These are phyloP conservation scores for Silurus lanzhouensis DNA, from an alignment of 2,797 vertebrate genomes.

Conservation along the genomic window DNA sequence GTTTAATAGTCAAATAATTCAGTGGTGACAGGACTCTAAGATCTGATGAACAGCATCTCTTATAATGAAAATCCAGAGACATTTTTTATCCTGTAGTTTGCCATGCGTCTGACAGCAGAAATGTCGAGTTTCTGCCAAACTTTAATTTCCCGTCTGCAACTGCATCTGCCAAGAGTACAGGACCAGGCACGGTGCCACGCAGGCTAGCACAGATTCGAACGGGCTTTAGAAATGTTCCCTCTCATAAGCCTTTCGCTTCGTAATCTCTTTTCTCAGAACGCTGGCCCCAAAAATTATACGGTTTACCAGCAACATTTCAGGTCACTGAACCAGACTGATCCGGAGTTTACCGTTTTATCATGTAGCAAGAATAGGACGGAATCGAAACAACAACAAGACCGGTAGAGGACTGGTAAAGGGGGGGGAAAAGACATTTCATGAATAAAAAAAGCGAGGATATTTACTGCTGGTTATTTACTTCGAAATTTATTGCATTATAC, in stretches of 20 bases:
- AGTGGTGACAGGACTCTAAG: conserved; percentile 36
- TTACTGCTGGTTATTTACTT: neutral
- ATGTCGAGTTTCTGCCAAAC: conserved; percentile 60
- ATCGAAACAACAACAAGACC: conserved; percentile 9
- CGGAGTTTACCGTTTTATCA: conserved; percentile 42
- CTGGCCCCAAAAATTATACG: conserved; percentile 59
- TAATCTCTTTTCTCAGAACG: conserved; percentile 66
- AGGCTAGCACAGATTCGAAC: conserved; percentile 68
- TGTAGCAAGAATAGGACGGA: conserved; percentile 24
- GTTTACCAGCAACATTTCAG: conserved; percentile 59
- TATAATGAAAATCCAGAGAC: conserved; percentile 43
- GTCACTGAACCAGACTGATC: conserved; percentile 62
- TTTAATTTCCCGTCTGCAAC: conserved; percentile 65
- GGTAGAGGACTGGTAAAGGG: neutral
- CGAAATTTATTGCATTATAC: neutral
- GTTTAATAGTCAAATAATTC: conserved; percentile 47
- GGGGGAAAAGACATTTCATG: neutral
- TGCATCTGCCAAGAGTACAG: conserved; percentile 58
- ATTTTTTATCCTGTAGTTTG: conserved; percentile 52
- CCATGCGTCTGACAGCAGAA: conserved; percentile 48
- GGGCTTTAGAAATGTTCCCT: conserved; percentile 68
- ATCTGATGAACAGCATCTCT: conserved; percentile 50
- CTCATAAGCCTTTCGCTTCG: conserved; percentile 67
- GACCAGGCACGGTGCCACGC: conserved; percentile 62
- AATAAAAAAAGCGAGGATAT: neutral